Evolutionary conservation across 2,888 invertebrate species (phyloP), one percentile per base, ranked within the genome.

Genomic region (Erebia aethiops): DNA sequence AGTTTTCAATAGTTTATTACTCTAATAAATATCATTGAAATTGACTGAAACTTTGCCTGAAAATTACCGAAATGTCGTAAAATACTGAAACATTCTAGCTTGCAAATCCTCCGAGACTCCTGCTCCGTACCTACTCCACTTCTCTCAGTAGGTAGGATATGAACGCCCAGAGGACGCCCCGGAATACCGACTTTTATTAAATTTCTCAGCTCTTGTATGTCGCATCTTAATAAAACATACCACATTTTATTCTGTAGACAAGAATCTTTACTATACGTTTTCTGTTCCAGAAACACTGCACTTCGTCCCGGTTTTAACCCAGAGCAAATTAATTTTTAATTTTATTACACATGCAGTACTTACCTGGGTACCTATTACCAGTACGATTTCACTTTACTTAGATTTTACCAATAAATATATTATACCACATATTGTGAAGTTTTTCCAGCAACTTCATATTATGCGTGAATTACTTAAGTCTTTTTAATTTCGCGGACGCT

Each of bases 161-260:
- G 62, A 62, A 49, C 49, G 62, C 49, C 21, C 60, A 16, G 41
- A 41, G 60, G 43, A 41, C 16, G 16, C 46, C 18, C 4, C 49
- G 62, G 21, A 49, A 62, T 62, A 62, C 62, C 62, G 21, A 49
- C 46, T 62, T 62, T 62, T 62, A 62, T 62, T 49, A 62, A 62
- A 62, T 62, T 62, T 49, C 62, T 62, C 62, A 49, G 62, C 62
- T 62, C 62, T 46, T 49, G 62, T 49, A 62, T 62, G 62, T 62
- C 62, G 49, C 62, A 49, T 62, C 62, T 62, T 62, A 62, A 62
- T 62, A 62, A 62, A 62, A 49, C 62, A 62, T 62, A 49, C 62
- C 62, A 62, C 62, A 62, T 14, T 62, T 46, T 62, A 49, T 49
- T 62, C 49, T 62, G 13, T 14, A 14, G 9, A 49, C 13, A 61